Conservation (phyloP, 2,797 vertebrate genomes). For the Malacoraja senta region DNA sequence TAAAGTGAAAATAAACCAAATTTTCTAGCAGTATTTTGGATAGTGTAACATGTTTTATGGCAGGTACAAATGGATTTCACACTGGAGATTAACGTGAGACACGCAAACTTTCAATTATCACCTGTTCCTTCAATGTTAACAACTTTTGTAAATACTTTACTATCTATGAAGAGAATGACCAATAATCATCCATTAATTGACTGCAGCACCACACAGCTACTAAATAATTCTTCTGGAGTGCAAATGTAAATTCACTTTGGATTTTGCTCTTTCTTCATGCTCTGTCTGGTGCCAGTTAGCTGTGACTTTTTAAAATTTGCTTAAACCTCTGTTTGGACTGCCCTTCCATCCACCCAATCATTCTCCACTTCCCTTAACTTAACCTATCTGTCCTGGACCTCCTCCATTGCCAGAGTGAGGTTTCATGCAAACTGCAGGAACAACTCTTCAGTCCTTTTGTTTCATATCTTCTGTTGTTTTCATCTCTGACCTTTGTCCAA, state of each 20-base stretch:
- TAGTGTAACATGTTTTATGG: not conserved
- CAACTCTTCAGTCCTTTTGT: too few species aligned
- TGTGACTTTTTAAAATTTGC: not conserved
- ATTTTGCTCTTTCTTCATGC: not conserved
- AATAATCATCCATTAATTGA: conserved; percentile 9
- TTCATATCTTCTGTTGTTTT: too few species aligned
- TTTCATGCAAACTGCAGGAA: too few species aligned
- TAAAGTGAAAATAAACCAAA: not conserved
- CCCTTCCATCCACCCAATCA: too few species aligned
- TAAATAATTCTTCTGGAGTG: not conserved
- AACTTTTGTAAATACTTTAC: not conserved
- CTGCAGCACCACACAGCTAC: not conserved
- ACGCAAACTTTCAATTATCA: not conserved
- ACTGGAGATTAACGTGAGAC: not conserved
- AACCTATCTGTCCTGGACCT: too few species aligned
- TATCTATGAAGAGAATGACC: not conserved
- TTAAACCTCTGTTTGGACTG: not conserved
- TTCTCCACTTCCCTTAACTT: not conserved
- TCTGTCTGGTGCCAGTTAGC: not conserved
- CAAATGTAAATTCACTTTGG: not conserved
- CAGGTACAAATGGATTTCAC: not conserved
- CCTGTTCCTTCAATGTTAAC: not conserved
- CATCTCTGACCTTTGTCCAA: too few species aligned
- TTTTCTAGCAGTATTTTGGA: not conserved
- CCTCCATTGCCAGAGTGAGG: too few species aligned